Evolutionary conservation across 2,797 vertebrate genomes (phyloP), one percentile per base, ranked within the genome.

Genomic region (Centropyge bicolor): DNA sequence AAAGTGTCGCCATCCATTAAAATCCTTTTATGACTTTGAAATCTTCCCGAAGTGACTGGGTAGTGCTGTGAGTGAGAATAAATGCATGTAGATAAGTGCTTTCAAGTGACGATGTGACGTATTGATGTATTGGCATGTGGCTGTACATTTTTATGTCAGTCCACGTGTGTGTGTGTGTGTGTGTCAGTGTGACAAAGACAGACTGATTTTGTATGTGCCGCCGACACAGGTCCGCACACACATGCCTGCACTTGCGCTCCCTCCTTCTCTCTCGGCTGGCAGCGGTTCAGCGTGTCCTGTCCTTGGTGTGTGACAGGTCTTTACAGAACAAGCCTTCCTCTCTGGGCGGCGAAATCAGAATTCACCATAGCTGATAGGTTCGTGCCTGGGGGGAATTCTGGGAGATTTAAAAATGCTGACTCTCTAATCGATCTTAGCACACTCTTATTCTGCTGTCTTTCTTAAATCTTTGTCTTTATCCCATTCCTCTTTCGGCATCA

Each of bases 351-450:
- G 6, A 78, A 90, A 93, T 93, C 91, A 82, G 79, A 91, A 92
- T 93, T 91, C 89, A 85, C 81, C 87, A 35, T 62, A 82, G 91
- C 88, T 75, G 85, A 90, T 87, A 67, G 91, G 81, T 90, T 66
- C 80, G 83, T 91, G 89, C 86, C 91, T 82, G 72, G 54, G 82
- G 90, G 88, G 91, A 88, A 93, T 91, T 90, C 85, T 86, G 74
- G 82, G 88, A 91, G 92, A 92, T 94, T 93, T 90, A 82, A 89
- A 92, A 91, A 86, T 85, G 92, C 90, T 91, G 91, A 92, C 88
- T 93, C 84, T 90, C 88, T 91, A 91, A 93, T 91, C 87, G 85
- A 92, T 93, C 86, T 84, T 66, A 81, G 90, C 88, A 84, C 84
- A 86, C 85, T 86, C 87, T 91, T 85, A 84, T 89, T 89, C 87